Evolutionary conservation across 2,888 invertebrate species (phyloP).

Genomic region (Trachelus tabidus): DNA sequence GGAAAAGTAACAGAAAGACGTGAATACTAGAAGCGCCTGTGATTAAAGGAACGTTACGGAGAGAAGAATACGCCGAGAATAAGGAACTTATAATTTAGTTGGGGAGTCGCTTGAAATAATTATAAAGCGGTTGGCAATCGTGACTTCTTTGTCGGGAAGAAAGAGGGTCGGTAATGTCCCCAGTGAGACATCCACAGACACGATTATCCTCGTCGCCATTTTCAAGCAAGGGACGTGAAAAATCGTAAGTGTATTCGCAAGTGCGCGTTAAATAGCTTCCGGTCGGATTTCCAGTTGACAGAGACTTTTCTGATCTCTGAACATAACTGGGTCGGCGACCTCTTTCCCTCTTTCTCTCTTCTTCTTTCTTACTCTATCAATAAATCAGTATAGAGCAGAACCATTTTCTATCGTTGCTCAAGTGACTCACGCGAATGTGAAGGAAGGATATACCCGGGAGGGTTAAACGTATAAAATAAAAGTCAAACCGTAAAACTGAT

Average conservation of each 20-base stretch:
- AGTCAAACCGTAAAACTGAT: neutral
- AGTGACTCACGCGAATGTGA: neutral
- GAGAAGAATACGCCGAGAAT: constrained; percentile 8
- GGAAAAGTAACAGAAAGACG: neutral
- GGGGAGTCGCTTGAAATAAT: constrained; percentile 31
- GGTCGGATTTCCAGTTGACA: neutral
- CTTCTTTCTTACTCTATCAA: neutral
- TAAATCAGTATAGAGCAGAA: neutral
- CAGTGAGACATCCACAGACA: neutral
- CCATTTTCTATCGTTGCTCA: neutral
- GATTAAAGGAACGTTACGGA: neutral
- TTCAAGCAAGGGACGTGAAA: neutral
- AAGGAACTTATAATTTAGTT: constrained; percentile 36
- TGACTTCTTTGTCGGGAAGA: constrained; percentile 22
- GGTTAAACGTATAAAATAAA: neutral
- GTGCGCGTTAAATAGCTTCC: neutral
- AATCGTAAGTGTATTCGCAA: neutral
- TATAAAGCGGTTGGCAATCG: constrained; percentile 33
- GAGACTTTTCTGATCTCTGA: neutral
- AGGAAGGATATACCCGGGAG: neutral
- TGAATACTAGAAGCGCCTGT: neutral
- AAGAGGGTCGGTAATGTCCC: neutral
- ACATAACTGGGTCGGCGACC: neutral
- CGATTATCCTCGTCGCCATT: neutral
- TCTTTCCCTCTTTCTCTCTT: too few species aligned